These are phyloP conservation scores for Neuroscelio doddi DNA, from an alignment of 2,888 invertebrate genomes.

Conservation along the genomic window DNA sequence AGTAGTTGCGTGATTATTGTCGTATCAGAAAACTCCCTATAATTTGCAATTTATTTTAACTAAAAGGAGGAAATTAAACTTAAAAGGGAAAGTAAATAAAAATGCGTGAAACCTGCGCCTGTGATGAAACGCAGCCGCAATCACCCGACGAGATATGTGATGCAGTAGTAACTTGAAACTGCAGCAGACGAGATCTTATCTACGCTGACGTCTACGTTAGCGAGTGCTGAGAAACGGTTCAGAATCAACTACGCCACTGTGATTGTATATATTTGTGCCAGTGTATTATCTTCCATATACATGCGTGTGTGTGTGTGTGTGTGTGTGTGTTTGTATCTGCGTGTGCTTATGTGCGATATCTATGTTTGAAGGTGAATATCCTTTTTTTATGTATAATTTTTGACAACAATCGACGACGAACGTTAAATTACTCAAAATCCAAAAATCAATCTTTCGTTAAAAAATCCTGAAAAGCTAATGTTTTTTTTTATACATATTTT, in stretches of 20 bases:
- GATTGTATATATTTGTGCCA: not conserved
- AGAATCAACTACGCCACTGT: conserved; percentile 31
- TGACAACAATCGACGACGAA: no score
- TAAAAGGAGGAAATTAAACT: not conserved
- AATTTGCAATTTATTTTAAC: not conserved
- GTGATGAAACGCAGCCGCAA: conserved; percentile 58
- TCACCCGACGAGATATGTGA: conserved; percentile 55
- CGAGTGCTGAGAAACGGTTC: conserved; percentile 50
- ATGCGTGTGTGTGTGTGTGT: conserved; percentile 35
- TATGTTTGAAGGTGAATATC: no score
- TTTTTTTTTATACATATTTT: no score
- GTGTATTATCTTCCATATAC: no score
- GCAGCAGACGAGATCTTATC: conserved; percentile 60
- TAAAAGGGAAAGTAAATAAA: conserved; percentile 15
- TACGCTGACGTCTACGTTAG: conserved; percentile 66
- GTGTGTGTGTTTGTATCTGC: no score
- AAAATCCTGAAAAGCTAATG: no score
- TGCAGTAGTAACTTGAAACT: conserved; percentile 62
- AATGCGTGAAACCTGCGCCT: conserved; percentile 50
- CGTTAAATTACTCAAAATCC: no score
- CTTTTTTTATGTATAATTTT: no score
- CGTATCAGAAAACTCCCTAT: not conserved
- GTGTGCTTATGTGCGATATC: no score
- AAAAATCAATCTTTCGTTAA: no score
- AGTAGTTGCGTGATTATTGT: conserved; percentile 2